Base-by-base conservation (phyloP, 1,140 invertebrate species). In the Pectinophora gossypiella region DNA sequence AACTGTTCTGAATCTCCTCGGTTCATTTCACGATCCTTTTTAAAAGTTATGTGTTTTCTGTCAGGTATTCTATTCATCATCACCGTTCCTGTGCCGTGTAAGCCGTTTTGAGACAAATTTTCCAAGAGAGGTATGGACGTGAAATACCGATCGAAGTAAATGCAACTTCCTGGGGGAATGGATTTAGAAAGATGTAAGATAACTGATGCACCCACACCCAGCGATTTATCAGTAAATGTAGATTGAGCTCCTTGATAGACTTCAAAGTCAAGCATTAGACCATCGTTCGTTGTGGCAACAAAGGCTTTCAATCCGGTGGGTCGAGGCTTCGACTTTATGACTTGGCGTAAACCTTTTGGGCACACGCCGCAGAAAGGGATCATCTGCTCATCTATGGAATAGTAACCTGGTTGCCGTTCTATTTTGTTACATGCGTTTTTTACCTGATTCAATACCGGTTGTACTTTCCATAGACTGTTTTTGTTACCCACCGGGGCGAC, bases 391-490 rank as follows among this genome's bases (percentile, higher is more conserved):
- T 64, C 61, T 5, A 68, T 57, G 1, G 38, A 61, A 38, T 61
- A 67, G 18, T 20, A 56, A 6, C 56, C 59, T 2, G 56, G 60
- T 10, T 46, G 45, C 48, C 63, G 64, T 47, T 56, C 44, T 19
- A 69, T 19, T 51, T 54, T 59, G 7, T 47, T 19, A 51, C 64
- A 70, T 23, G 51, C 50, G 36, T 58, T 35, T 16, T 38, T 38
- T 2, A 64, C 57, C 12, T 38, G 42, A 13, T 60, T 27, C 10
- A 69, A 61, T 19, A 60, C 55, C 3, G 64, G 61, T 42, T 72
- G 68, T 13, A 68, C 63, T 27, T 64, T 64, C 64, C 57, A 67
- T 0, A 68, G 51, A 16, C 51, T 32, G 47, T 65, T 65, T 13
- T 5, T 42, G 18, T 18, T 38, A 18, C 50, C 52, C 10, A 19